Evolutionary conservation across 2,888 invertebrate genomes (phyloP).

Genomic region (Ormyrus pomaceus): DNA sequence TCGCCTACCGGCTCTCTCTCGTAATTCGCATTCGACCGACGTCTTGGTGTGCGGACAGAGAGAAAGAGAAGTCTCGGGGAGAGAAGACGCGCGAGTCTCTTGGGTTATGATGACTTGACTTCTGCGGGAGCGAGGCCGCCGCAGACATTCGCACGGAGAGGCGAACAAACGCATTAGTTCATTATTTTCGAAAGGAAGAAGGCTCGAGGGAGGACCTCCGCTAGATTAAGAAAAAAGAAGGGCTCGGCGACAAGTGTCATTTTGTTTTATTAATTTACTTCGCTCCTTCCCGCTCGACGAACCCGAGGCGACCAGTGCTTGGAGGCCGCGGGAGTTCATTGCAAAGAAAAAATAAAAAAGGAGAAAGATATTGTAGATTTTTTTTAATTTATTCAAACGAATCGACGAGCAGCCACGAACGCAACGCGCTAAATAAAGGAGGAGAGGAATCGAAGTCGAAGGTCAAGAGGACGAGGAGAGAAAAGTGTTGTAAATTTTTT

Average conservation of each 20-base stretch:
- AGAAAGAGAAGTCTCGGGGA: conserved; percentile 72
- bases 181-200: conserved; percentile 20
- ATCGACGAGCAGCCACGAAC: conserved; percentile 42
- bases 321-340: conserved; percentile 37
- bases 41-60: conserved; percentile 81
- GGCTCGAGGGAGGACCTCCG: conserved; percentile 5
- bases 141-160: conserved; percentile 75
- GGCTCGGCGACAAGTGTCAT: conserved; percentile 12
- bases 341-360: conserved; percentile 54
- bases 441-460: too few species aligned
- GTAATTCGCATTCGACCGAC: conserved; percentile 95
- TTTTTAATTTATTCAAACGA: conserved; percentile 2
- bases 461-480: conserved; percentile 40
- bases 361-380: too few species aligned
- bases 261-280: conserved; percentile 7
- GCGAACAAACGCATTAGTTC: not conserved
- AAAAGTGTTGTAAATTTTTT: conserved; percentile 52
- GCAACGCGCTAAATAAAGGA: conserved; percentile 48
- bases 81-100: conserved; percentile 71
- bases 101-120: conserved; percentile 86
- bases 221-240: not conserved
- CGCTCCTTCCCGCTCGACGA: conserved; percentile 31
- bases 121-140: conserved; percentile 76
- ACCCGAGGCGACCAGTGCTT: not conserved
- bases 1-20: conserved; percentile 84